These are phyloP conservation scores for Araneus ventricosus DNA, from an alignment of 1,140 invertebrate species.

Conservation along the genomic window DNA sequence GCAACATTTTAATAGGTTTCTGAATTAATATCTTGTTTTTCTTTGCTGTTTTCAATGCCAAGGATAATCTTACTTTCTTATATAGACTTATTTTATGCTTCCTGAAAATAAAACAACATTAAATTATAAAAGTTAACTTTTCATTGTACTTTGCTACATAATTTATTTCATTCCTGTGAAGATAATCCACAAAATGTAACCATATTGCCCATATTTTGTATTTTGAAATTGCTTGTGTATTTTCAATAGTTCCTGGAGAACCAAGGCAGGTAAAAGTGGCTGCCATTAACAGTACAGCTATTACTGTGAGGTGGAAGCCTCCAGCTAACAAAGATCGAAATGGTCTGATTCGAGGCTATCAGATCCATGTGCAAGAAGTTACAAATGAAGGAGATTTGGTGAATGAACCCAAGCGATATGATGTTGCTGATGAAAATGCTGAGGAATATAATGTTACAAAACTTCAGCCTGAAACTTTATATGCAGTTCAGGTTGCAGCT, in stretches of 20 bases:
- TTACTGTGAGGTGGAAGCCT: constrained; percentile 94
- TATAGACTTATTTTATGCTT: too few relatives aligned
- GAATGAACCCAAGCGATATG: constrained; percentile 82
- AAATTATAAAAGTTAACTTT: too few relatives aligned
- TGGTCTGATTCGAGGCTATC: constrained; percentile 97
- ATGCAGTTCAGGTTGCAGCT: constrained; percentile 90
- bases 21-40: constrained; percentile 4
- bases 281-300: constrained; percentile 94
- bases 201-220: neutral
- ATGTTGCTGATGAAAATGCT: constrained; percentile 89
- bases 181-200: neutral
- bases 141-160: neutral
- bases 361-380: constrained; percentile 96
- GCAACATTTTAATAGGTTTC: neutral
- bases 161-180: neutral
- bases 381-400: constrained; percentile 83
- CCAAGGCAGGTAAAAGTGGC: constrained; percentile 93
- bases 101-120: too few relatives aligned
- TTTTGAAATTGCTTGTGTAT: neutral
- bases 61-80: neutral
- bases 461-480: constrained; percentile 95
- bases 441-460: constrained; percentile 91
- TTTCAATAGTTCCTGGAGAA: constrained; percentile 92
- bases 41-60: neutral
- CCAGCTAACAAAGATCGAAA: constrained; percentile 94